phyloP scores from a whole-genome alignment of 2,888 invertebrate genomes.

The Ryuthela nishihirai region DNA sequence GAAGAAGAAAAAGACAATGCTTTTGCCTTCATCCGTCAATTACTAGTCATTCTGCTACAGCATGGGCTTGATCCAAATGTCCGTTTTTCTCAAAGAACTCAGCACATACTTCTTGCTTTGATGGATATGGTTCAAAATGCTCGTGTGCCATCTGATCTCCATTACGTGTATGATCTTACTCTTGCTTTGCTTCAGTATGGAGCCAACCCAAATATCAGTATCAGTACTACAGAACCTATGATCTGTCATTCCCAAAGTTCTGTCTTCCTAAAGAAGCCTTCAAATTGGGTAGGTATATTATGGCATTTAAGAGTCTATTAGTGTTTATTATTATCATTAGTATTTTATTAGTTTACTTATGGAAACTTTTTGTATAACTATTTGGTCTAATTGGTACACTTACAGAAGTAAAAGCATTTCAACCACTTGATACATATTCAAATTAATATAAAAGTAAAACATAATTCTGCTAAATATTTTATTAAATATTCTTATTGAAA shows the following conservation, averaged over 20 bases:
- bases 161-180: slow-evolving; percentile 66
- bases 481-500: too few relatives aligned
- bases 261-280: slow-evolving; percentile 58
- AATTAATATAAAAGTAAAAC: too few relatives aligned
- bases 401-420: too few relatives aligned
- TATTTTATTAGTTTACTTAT: too few relatives aligned
- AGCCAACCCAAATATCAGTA: slow-evolving; percentile 66
- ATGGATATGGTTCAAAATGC: slow-evolving; percentile 64
- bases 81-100: slow-evolving; percentile 59
- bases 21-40: slow-evolving; percentile 63
- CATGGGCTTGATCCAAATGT: slow-evolving; percentile 62
- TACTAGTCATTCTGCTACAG: slow-evolving; percentile 62
- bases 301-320: too few relatives aligned
- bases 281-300: slow-evolving; percentile 51
- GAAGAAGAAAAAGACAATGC: slow-evolving; percentile 60
- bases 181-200: slow-evolving; percentile 68
- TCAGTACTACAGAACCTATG: slow-evolving; percentile 55
- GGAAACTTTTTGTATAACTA: too few relatives aligned
- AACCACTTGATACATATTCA: too few relatives aligned
- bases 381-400: too few relatives aligned
- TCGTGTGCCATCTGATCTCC: slow-evolving; percentile 62
- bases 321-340: too few relatives aligned
- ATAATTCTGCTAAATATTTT: too few relatives aligned
- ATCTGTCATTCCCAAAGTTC: slow-evolving; percentile 57
- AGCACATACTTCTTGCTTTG: slow-evolving; percentile 66